Evolutionary conservation across 2,888 invertebrate species (phyloP), one percentile per base, ranked within the genome.

Genomic region (Tetragonisca angustula): DNA sequence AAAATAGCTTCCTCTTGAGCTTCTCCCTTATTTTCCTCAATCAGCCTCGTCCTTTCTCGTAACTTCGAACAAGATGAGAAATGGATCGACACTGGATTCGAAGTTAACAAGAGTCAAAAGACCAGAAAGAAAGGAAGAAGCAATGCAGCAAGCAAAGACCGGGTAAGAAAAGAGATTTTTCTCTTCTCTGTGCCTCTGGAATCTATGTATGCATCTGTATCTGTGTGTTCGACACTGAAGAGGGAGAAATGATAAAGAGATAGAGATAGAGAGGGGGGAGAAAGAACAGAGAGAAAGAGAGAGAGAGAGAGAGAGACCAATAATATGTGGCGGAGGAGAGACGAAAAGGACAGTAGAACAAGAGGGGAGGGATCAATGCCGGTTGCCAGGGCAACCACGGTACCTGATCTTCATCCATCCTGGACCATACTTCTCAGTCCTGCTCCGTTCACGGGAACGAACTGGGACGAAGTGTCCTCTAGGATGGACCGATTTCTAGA

Each of bases 341-440:
- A 77, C 69, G 83, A 86, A 75, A 81, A 82, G 86, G 83, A 86
- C 83, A 84, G 84, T 86, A 84, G 89, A 88, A 81, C 81, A 84
- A 89, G 92, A 90, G 92, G 93, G 93, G 93, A 91, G 92, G 93
- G 94, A 94, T 94, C 94, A 93, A 94, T 94, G 94, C 93, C 91
- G 93, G 94, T 94, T 91, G 92, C 93, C 93, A 86, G 91, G 92
- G 94, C 93, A 94, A 94, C 94, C 92, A 89, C 90, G 90, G 90
- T 91, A 91, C 92, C 92, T 91, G 91, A 92, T 93, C 93, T 93
- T 92, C 91, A 90, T 92, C 87, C 90, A 91, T 92, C 91, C 92
- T 92, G 89, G 87, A 90, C 89, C 89, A 79, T 81, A 69, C 83
- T 80, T 83, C 90, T 90, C 90, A 79, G 85, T 84, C 82, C 83